These are phyloP conservation scores for Lomographa bimaculata DNA, from an alignment of 2,888 invertebrate species.

Conservation along the genomic window DNA sequence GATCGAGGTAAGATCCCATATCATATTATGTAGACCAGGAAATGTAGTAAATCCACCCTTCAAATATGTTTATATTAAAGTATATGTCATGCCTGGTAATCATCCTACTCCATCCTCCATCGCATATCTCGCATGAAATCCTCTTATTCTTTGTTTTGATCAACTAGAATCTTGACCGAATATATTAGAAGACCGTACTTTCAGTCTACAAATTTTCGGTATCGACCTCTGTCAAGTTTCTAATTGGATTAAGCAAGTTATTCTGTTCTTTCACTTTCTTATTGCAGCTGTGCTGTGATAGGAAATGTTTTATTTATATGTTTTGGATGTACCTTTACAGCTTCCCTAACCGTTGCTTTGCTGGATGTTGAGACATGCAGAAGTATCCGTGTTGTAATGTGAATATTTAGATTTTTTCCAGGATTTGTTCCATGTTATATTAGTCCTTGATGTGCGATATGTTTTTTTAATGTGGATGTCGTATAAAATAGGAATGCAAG, in stretches of 20 bases:
- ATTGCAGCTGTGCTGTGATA: constrained; percentile 4
- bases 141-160: constrained; percentile 6
- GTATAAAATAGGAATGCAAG: too few relatives aligned
- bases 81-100: constrained; percentile 13
- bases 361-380: constrained; percentile 24
- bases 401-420: constrained; percentile 4
- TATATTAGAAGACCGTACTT: not conserved
- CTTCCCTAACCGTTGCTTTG: constrained; percentile 30
- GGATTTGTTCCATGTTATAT: too few relatives aligned
- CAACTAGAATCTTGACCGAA: constrained; percentile 1
- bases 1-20: constrained; percentile 74
- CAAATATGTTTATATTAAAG: constrained; percentile 21
- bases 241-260: constrained; percentile 17
- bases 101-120: constrained; percentile 28
- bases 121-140: constrained; percentile 28
- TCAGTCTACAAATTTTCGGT: not conserved
- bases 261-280: constrained; percentile 13
- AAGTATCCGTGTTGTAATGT: constrained; percentile 8
- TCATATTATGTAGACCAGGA: constrained; percentile 64
- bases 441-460: too few relatives aligned
- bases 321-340: constrained; percentile 33
- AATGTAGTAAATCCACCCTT: constrained; percentile 65
- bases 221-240: constrained; percentile 9
- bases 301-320: constrained; percentile 23
- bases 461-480: too few relatives aligned